Percentiles rank a stretch among this genome's conserved stretches.
These are phyloP conservation scores for Cynopterus sphinx DNA, from an alignment of 2,797 vertebrate genomes.

Conservation along the genomic window DNA sequence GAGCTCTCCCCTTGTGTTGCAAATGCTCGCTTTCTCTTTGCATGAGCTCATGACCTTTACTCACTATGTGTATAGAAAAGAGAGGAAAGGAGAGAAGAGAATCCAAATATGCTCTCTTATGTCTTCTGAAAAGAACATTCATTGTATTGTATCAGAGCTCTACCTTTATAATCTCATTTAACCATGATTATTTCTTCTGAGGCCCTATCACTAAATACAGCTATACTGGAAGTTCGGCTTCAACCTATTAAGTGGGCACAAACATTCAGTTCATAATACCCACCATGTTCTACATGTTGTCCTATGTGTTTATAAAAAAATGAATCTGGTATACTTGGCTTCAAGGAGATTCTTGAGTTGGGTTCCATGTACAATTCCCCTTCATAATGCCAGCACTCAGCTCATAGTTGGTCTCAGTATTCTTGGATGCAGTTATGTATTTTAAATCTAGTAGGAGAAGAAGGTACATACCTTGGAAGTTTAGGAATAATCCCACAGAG, in stretches of 20 bases:
- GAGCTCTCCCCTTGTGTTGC: rapidly evolving
- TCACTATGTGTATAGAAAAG: neutral
- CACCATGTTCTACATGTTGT: neutral
- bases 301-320: neutral
- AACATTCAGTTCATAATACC: neutral
- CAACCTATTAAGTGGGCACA: neutral
- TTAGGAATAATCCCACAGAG: rapidly evolving
- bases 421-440: neutral
- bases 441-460: neutral
- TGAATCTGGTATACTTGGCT: neutral
- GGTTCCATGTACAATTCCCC: neutral
- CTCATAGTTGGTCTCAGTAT: neutral
- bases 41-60: neutral
- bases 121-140: neutral
- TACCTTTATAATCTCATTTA: neutral
- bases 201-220: neutral
- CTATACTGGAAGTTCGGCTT: neutral
- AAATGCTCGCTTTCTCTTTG: neutral
- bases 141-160: neutral
- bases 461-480: neutral
- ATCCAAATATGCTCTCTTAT: neutral
- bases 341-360: neutral
- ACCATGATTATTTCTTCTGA: neutral
- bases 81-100: neutral
- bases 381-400: neutral